Evolutionary conservation across 2,888 invertebrate genomes (phyloP), one percentile per base, ranked within the genome.

Genomic region (Thalpophila matura): DNA sequence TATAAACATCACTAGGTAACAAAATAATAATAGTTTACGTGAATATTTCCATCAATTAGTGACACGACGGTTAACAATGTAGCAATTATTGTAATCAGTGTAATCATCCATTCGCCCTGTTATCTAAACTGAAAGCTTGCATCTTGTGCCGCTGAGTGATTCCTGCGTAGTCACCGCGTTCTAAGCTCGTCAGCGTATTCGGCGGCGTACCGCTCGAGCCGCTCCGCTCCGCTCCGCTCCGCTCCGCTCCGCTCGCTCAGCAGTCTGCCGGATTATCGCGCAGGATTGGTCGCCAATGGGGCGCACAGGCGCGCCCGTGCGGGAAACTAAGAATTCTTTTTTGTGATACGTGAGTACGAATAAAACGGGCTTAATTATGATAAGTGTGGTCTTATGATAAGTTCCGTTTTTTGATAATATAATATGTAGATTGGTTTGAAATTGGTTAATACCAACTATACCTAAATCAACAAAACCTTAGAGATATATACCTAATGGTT

Each of bases 291-390:
- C 31, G 26, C 54, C 65, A 65, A 51, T 55, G 38, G 43, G 20
- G 60, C 70, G 20, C 40, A 53, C 51, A 29, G 38, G 7, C 35
- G 26, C 20, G 31, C n/a, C 57, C 70, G 50, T 57, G 73, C 74
- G 57, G 12, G n/a, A 9, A 22, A 45, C 53, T 33, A 12, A 40
- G 29, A 20, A 10, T 46, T 46, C 16, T n/a, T 26, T 24, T 46
- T 45, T 45, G 40, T 33, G 29, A 9, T 12, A 42, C 69, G 66
- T 65, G 69, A 42, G 35, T 38, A 9, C 16, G 66, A 71, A 72
- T 66, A 51, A 72, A 53, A 64, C 40, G 49, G 43, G 10, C n/a
- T 31, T 38, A 20, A 65, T 65, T 64, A 64, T 43, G 67, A 14
- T 64, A 64, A 49, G 67, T 43, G 24, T 43, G 61, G 54, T 37